These are phyloP conservation scores for Tragelaphus scriptus DNA, from an alignment of 2,113 vertebrate genomes.

Conservation along the genomic window DNA sequence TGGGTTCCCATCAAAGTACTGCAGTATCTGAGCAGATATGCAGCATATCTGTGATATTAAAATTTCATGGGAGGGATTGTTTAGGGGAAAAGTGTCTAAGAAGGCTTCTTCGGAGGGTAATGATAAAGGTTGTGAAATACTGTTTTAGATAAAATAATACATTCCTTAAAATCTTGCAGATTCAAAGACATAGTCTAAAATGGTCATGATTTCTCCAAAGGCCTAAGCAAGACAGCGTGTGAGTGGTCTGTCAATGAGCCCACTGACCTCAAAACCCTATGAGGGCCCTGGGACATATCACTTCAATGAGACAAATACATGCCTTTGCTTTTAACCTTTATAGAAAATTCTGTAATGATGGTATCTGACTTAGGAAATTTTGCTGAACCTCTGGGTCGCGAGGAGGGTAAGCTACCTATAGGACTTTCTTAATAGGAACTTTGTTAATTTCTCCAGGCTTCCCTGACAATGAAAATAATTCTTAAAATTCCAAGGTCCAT, in stretches of 20 bases:
- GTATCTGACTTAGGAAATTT: neutral
- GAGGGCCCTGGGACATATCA: neutral
- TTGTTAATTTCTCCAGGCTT: neutral
- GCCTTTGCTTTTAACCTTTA: neutral
- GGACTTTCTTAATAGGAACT: neutral
- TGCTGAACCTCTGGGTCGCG: neutral
- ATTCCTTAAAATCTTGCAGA: slow-evolving; percentile 25
- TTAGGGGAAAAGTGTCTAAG: neutral
- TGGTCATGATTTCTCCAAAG: neutral
- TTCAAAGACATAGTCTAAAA: neutral
- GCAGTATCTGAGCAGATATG: neutral
- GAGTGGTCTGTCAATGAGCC: neutral
- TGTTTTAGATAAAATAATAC: slow-evolving; percentile 20
- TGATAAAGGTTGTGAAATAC: slow-evolving; percentile 18
- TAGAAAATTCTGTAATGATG: slow-evolving; percentile 2
- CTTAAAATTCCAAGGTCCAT: slow-evolving; percentile 15
- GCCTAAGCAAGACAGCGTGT: neutral
- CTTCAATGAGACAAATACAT: neutral
- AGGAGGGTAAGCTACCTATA: neutral
- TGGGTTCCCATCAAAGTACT: neutral
- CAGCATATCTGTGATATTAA: neutral
- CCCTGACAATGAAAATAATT: slow-evolving; percentile 25
- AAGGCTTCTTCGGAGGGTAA: neutral
- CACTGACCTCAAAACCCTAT: neutral
- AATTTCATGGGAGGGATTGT: neutral